Conservation (phyloP, 2,113 vertebrate genomes). For the Ceyx melanurus region DNA sequence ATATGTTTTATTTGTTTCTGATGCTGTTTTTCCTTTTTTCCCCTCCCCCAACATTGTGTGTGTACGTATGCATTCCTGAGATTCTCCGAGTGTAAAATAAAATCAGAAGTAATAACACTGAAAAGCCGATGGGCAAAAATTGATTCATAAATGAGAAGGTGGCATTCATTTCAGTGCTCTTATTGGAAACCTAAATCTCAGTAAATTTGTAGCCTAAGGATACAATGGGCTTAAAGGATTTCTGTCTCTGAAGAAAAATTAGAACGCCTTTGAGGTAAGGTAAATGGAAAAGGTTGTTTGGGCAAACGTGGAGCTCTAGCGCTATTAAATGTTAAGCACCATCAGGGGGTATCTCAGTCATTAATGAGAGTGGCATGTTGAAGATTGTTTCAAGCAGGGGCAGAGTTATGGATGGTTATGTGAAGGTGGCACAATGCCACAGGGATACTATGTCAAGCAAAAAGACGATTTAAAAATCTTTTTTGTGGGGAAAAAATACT, state of each 20-base stretch:
- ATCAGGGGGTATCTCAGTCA: constrained; percentile 88
- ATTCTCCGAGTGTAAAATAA: constrained; percentile 75
- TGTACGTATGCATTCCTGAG: constrained; percentile 36
- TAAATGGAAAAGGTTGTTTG: constrained; percentile 94
- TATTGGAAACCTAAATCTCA: constrained; percentile 97
- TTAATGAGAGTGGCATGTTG: constrained; percentile 82
- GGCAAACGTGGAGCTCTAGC: constrained; percentile 84
- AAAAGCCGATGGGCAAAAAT: constrained; percentile 88
- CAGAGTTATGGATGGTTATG: constrained; percentile 77
- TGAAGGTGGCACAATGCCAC: constrained; percentile 73
- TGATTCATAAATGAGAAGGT: constrained; percentile 96
- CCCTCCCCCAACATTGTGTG: neutral
- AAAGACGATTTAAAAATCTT: constrained; percentile 56
- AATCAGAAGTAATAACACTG: constrained; percentile 86
- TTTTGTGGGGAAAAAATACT: constrained; percentile 50
- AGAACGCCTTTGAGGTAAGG: constrained; percentile 92
- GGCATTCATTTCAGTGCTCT: constrained; percentile 90
- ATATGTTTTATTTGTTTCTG: neutral
- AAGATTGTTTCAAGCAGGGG: constrained; percentile 82
- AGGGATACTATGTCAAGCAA: constrained; percentile 78
- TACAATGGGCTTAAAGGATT: constrained; percentile 98
- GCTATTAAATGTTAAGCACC: constrained; percentile 92
- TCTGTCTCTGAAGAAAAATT: constrained; percentile 98
- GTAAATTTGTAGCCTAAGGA: constrained; percentile 97
- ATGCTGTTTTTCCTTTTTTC: neutral